Conservation (phyloP, 2,797 vertebrate species). For the Molossus alvarezi region DNA sequence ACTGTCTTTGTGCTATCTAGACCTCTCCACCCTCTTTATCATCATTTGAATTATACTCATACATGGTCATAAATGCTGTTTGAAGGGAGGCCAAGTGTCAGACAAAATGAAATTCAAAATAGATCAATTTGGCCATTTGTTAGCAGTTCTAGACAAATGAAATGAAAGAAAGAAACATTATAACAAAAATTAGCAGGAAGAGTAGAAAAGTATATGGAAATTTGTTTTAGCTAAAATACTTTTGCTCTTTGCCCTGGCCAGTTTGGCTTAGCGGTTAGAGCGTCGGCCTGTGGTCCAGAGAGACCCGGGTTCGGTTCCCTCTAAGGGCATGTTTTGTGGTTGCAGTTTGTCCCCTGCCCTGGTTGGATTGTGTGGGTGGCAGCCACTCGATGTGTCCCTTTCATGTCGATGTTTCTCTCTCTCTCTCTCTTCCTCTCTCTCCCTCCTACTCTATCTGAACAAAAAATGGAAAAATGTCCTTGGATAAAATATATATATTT, state of each 20-base stretch:
- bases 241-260: neutral
- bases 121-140: neutral
- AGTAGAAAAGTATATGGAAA: neutral
- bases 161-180: neutral
- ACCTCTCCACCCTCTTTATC: neutral
- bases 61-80: neutral
- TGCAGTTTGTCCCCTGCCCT: no score
- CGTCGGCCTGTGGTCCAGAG: no score
- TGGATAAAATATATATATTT: neutral
- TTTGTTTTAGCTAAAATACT: slow-evolving; percentile 46
- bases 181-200: neutral
- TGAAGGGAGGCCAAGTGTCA: neutral
- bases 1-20: neutral
- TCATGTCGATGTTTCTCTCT: no score
- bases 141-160: slow-evolving; percentile 62
- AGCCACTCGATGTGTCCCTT: no score
- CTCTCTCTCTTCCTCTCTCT: no score
- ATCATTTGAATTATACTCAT: neutral
- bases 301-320: no score
- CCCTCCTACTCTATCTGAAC: no score
- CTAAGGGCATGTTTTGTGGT: no score
- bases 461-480: no score
- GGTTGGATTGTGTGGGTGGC: no score
- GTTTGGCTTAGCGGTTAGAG: no score
- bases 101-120: slow-evolving; percentile 36